phyloP scores from a whole-genome alignment of 1,140 invertebrate genomes.

The Hermetia illucens region DNA sequence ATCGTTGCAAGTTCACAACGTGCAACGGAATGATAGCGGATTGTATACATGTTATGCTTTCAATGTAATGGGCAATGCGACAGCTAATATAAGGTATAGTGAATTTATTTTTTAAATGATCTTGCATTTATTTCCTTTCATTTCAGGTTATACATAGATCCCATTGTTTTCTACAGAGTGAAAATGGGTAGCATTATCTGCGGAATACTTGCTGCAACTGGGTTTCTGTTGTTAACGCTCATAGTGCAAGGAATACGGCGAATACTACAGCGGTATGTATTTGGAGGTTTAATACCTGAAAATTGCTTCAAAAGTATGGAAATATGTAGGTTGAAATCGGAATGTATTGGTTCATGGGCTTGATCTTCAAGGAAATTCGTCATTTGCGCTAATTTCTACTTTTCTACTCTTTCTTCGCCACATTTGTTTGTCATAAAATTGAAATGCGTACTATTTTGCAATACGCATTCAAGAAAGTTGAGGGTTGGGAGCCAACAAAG shows the following conservation, averaged over 20 bases:
- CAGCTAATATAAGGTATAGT: conserved; percentile 43
- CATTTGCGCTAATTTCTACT: no score
- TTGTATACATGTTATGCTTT: conserved; percentile 73
- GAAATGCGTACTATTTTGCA: no score
- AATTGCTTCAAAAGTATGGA: conserved; percentile 2
- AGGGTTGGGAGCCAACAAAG: no score
- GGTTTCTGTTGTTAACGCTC: conserved; percentile 65
- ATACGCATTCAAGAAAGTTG: no score
- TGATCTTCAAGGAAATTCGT: no score
- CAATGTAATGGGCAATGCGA: conserved; percentile 66
- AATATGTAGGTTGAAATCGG: no score
- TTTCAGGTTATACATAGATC: conserved; percentile 56
- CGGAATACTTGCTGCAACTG: conserved; percentile 59
- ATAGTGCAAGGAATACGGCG: conserved; percentile 57
- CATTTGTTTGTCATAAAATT: no score
- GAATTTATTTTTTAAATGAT: neutral
- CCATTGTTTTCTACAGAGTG: conserved; percentile 63
- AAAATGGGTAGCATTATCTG: conserved; percentile 71
- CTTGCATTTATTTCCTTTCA: neutral
- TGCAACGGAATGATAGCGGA: conserved; percentile 67
- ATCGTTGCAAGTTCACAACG: conserved; percentile 45
- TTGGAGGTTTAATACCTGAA: conserved; percentile 1
- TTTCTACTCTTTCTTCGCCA: neutral
- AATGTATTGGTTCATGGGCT: no score
- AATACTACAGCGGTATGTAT: conserved; percentile 52